Evolutionary conservation across 2,113 vertebrate genomes (phyloP), one percentile per base, ranked within the genome.

Genomic region (Rhea pennata): DNA sequence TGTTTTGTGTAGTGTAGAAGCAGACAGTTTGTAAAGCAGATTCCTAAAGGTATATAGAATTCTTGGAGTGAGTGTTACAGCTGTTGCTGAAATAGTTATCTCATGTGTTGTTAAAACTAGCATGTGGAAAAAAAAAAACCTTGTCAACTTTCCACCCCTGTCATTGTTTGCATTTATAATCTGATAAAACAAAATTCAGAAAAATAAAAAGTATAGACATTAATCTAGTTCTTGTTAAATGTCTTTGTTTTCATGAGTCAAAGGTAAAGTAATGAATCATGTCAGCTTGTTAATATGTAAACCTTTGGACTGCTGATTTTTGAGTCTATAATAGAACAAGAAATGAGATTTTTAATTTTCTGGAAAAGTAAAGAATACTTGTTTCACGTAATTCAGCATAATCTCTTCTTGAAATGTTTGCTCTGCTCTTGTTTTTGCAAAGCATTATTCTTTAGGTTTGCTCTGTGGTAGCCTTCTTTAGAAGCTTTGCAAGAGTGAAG

Each of bases 381-480:
- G 2, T 76, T 79, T 65, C 31, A 22, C 26, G 27, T 50, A n/a
- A 54, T 64, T 22, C 39, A 27, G 0, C 23, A 31, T 66, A 3
- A 50, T 76, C 2, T 15, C 19, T 26, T 44, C 51, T 86, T 56
- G 23, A 58, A 22, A 15, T 36, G 23, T 66, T 93, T 82, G 23
- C 48, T 87, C 15, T 73, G 4, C 0, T 1, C 3, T 15, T 76
- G 44, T 71, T 92, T 91, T 53, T 44, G 78, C 62, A 40, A 75
- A 85, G 21, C 2, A 0, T 15, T 23, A 0, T n/a, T 87, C 59
- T 59, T 59, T 31, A 42, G 39, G 6, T 24, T 65, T 54, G 4
- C 20, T 70, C 36, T 81, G 15, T 74, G 15, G 67, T 4, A 59
- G 9, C 33, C 17, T 12, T 40, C 58, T 56, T 39, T n/a, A 51